A percentile compares a stretch with the other conserved stretches of the same genome.
Evolutionary conservation across 2,113 vertebrate species (phyloP).

Genomic region (Onychostoma macrolepis): DNA sequence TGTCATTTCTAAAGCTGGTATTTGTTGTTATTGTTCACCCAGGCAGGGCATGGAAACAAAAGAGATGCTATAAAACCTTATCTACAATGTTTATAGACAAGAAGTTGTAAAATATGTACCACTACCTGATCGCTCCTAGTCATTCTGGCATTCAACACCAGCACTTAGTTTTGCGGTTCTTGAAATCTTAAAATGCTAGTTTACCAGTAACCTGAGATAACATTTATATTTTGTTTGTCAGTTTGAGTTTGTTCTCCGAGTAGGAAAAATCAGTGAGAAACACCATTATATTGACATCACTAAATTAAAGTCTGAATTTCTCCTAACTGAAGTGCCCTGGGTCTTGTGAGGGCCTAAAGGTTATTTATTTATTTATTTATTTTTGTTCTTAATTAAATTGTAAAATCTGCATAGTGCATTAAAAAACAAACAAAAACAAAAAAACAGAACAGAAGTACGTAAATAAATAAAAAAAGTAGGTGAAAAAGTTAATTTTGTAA

Average conservation of each 20-base stretch:
- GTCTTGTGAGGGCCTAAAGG: not conserved
- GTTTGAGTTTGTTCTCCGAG: not conserved
- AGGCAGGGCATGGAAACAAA: not conserved
- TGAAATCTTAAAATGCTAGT: not conserved
- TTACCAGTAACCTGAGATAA: not conserved
- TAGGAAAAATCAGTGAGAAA: not conserved
- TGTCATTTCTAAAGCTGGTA: not conserved
- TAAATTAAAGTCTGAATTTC: not conserved
- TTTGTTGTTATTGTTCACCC: not conserved
- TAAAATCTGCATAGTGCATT: not conserved
- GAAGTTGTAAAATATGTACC: constrained; percentile 1
- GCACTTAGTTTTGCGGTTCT: not conserved
- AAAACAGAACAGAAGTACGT: not conserved
- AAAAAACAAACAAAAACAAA: too few species aligned
- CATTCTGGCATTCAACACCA: not conserved
- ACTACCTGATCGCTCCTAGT: not conserved
- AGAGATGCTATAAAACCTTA: not conserved
- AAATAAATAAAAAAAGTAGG: not conserved
- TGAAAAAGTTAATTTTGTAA: not conserved
- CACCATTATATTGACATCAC: not conserved
- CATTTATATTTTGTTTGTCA: not conserved
- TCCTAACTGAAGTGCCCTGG: not conserved
- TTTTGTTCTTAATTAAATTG: not conserved
- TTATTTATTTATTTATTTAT: not conserved
- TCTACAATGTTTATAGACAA: not conserved